A percentile compares a stretch with the other conserved stretches of the same genome.
Evolutionary conservation across 2,797 vertebrate genomes (phyloP).

Genomic region (Pelochelys cantorii): DNA sequence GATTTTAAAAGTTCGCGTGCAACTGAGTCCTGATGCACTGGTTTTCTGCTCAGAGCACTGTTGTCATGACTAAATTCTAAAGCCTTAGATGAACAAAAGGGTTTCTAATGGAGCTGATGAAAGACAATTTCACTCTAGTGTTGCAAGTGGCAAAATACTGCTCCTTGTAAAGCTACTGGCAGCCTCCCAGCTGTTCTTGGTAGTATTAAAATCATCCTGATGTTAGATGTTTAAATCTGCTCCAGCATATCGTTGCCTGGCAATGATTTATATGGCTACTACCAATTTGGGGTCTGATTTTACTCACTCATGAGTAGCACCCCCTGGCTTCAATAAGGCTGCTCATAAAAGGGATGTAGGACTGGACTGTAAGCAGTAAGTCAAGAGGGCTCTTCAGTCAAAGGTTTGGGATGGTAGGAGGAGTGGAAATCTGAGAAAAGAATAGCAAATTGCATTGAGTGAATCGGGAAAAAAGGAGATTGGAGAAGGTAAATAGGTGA

Average conservation of each 20-base stretch:
- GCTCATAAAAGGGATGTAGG: not conserved
- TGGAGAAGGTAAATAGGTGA: not conserved
- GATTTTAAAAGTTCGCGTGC: not conserved
- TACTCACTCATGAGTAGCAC: not conserved
- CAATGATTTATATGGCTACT: not conserved
- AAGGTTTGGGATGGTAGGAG: not conserved
- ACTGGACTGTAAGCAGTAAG: fast-evolving
- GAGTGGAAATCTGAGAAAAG: not conserved
- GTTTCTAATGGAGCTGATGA: not conserved
- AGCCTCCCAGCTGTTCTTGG: not conserved
- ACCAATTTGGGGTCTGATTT: not conserved
- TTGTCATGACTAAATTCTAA: constrained; percentile 3
- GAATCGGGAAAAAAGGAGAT: not conserved
- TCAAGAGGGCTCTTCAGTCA: not conserved
- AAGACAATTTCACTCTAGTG: not conserved
- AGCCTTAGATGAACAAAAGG: constrained; percentile 8
- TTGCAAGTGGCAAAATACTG: not conserved
- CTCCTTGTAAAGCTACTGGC: not conserved
- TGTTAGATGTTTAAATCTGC: not conserved
- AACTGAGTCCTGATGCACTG: not conserved
- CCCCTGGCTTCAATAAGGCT: not conserved
- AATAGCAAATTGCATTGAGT: not conserved
- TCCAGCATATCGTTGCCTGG: not conserved
- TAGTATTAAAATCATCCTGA: constrained; percentile 2
- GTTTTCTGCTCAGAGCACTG: not conserved